These are phyloP conservation scores for Lemur catta DNA, from an alignment of 2,797 vertebrate genomes.

Conservation along the genomic window DNA sequence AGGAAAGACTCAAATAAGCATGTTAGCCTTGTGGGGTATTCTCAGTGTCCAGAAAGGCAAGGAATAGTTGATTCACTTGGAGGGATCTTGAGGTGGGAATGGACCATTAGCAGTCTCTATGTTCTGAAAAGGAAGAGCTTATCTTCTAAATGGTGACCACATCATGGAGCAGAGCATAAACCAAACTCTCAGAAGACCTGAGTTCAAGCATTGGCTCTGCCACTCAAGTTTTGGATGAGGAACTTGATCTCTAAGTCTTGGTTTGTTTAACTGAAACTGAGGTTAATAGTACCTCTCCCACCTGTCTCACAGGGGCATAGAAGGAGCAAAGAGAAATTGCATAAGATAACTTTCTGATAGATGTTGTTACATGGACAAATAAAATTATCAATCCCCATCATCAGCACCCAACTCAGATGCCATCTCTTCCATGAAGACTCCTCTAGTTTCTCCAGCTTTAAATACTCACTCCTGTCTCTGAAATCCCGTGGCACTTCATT, in stretches of 20 bases:
- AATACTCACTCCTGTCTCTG: neutral
- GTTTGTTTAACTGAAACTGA: neutral
- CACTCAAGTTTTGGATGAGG: neutral
- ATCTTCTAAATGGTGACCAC: neutral
- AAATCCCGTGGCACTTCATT: neutral
- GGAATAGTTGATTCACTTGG: neutral
- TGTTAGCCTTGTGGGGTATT: neutral
- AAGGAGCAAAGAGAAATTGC: neutral
- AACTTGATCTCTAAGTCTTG: neutral
- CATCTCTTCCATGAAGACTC: neutral
- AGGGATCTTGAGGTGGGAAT: neutral
- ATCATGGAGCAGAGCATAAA: neutral
- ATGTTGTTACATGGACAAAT: conserved; percentile 3
- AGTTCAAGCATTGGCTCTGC: neutral
- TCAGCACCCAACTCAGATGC: neutral
- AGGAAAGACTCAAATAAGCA: neutral
- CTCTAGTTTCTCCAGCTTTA: neutral
- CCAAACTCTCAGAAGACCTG: neutral
- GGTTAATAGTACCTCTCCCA: neutral
- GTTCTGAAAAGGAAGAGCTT: neutral
- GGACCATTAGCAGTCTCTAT: neutral
- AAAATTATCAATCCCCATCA: neutral
- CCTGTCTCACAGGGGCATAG: neutral
- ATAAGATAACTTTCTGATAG: neutral
- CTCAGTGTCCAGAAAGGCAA: neutral